These are phyloP conservation scores for Sesamia nonagrioides DNA, from an alignment of 1,140 invertebrate species.

Conservation along the genomic window DNA sequence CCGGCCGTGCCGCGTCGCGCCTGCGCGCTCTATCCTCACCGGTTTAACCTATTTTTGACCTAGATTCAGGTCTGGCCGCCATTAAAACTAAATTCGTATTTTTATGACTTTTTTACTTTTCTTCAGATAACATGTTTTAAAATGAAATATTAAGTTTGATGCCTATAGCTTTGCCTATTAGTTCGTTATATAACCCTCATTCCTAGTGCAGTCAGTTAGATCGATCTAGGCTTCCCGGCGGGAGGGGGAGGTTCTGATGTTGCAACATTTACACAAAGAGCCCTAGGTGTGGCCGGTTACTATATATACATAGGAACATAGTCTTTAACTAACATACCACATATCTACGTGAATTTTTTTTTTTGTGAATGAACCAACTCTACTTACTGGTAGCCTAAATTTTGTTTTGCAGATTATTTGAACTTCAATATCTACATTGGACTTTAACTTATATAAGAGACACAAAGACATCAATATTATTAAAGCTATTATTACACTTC, in stretches of 20 bases:
- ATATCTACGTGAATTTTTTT: not conserved
- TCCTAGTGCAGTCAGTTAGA: not conserved
- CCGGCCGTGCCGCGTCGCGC: constrained; percentile 51
- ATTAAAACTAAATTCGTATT: constrained; percentile 5
- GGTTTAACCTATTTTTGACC: constrained; percentile 74
- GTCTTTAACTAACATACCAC: too few relatives aligned
- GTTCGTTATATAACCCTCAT: constrained; percentile 4
- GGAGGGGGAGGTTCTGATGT: constrained; percentile 4
- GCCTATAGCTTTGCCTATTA: not conserved
- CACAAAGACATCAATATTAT: too few relatives aligned
- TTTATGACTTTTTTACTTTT: not conserved
- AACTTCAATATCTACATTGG: too few relatives aligned
- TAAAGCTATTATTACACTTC: too few relatives aligned
- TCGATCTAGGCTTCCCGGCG: constrained; percentile 27
- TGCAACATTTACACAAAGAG: not conserved
- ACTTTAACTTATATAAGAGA: too few relatives aligned
- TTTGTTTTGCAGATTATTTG: not conserved
- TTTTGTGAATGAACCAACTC: not conserved
- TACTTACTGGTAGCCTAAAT: not conserved
- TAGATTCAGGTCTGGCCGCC: constrained; percentile 55
- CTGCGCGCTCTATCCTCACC: constrained; percentile 53
- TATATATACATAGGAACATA: not conserved
- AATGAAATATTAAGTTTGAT: not conserved
- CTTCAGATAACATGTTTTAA: not conserved
- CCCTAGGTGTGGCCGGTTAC: not conserved